Conservation (phyloP, 2,888 invertebrate species). For the Platypus cylindrus region DNA sequence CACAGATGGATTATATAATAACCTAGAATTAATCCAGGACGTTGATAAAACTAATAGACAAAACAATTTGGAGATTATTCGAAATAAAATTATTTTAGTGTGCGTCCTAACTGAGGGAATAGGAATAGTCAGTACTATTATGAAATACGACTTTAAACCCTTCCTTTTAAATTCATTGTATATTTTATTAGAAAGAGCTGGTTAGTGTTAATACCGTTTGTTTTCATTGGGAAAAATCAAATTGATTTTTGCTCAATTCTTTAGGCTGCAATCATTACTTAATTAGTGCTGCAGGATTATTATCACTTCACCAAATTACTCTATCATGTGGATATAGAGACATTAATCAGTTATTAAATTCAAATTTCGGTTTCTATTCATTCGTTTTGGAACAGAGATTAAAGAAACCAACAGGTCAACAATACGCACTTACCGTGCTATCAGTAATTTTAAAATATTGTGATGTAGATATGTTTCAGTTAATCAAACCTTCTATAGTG, state of each 20-base stretch:
- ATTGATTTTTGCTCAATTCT: slow-evolving; percentile 11
- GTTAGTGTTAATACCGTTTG: slow-evolving; percentile 29
- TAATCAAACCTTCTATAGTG: slow-evolving; percentile 54
- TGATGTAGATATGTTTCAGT: slow-evolving; percentile 48
- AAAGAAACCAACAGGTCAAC: slow-evolving; percentile 47
- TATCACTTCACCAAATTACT: slow-evolving; percentile 45
- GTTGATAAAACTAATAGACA: too few species aligned
- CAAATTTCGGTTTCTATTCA: slow-evolving; percentile 62
- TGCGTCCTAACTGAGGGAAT: slow-evolving; percentile 61
- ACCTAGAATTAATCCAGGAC: slow-evolving; percentile 5
- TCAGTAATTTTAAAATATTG: slow-evolving; percentile 60
- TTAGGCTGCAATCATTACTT: slow-evolving; percentile 52
- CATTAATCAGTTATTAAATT: slow-evolving; percentile 48
- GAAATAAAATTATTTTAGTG: slow-evolving; percentile 50
- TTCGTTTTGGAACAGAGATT: slow-evolving; percentile 54
- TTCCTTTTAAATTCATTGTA: slow-evolving; percentile 55
- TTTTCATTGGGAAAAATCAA: slow-evolving; percentile 1
- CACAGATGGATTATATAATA: slow-evolving; percentile 29
- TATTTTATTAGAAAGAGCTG: slow-evolving; percentile 56
- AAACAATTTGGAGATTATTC: slow-evolving; percentile 31
- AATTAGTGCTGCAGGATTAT: slow-evolving; percentile 48
- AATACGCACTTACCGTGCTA: slow-evolving; percentile 57
- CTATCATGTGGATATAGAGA: slow-evolving; percentile 41
- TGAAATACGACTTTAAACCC: slow-evolving; percentile 42
- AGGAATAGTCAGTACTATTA: slow-evolving; percentile 45